These are phyloP conservation scores for Leptinotarsa texana DNA, from an alignment of 1,140 invertebrate species.

Conservation along the genomic window DNA sequence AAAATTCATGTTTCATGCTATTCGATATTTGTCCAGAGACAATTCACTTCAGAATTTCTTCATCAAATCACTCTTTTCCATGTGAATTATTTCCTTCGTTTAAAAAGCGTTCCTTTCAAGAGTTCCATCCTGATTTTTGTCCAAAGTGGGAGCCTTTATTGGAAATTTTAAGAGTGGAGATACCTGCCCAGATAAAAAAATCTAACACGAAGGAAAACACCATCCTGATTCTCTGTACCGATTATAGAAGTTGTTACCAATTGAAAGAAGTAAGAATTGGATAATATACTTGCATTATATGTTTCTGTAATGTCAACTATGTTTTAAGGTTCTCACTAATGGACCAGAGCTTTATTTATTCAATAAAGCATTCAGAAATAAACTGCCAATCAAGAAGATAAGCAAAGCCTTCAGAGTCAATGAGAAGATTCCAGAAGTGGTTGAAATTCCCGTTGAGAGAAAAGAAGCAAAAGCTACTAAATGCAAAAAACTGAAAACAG, in stretches of 20 bases:
- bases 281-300: not conserved
- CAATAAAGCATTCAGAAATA: constrained; percentile 62
- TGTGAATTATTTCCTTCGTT: no score
- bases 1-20: no score
- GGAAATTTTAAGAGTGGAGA: constrained; percentile 79
- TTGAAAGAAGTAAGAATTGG: constrained; percentile 63
- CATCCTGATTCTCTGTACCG: constrained; percentile 83
- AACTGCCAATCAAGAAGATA: constrained; percentile 61
- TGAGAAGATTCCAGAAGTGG: constrained; percentile 33
- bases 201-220: constrained; percentile 60
- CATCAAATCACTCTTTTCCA: no score
- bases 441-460: constrained; percentile 12
- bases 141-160: constrained; percentile 87
- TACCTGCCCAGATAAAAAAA: constrained; percentile 68
- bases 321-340: constrained; percentile 65
- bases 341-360: constrained; percentile 68
- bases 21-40: no score
- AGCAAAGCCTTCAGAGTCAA: constrained; percentile 57
- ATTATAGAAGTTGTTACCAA: constrained; percentile 80
- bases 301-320: not conserved
- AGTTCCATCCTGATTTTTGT: constrained; percentile 79
- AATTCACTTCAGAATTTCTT: no score
- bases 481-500: constrained; percentile 32
- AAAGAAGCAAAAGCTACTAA: constrained; percentile 22
- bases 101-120: constrained; percentile 53